Conservation (phyloP, 1,140 invertebrate species). For the Stegodyphus dumicola region DNA sequence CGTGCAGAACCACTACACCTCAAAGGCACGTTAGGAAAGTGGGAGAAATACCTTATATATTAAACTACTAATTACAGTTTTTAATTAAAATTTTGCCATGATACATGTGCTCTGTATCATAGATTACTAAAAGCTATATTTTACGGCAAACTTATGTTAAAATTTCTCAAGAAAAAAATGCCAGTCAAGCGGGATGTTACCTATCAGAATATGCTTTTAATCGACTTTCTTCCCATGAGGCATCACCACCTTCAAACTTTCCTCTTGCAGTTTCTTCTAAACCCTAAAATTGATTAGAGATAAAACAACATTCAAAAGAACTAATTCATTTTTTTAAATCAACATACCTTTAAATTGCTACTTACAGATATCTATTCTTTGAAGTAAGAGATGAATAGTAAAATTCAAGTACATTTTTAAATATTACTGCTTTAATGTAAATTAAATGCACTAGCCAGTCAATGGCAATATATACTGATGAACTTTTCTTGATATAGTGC, state of each 20-base stretch:
- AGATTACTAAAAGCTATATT: neutral
- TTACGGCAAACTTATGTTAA: neutral
- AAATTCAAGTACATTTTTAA: no score
- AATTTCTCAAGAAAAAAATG: neutral
- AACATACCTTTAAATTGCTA: no score
- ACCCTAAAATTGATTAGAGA: constrained; percentile 73
- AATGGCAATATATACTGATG: no score
- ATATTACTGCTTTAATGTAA: no score
- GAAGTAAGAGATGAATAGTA: no score
- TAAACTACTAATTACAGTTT: neutral
- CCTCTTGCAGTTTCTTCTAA: constrained; percentile 86
- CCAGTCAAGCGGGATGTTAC: constrained; percentile 62
- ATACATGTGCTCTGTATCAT: neutral
- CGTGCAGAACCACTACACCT: no score
- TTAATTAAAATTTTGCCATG: neutral
- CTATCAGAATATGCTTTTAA: constrained; percentile 85
- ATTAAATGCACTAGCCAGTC: no score
- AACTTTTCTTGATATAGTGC: no score
- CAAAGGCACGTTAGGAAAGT: no score
- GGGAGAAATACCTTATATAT: no score
- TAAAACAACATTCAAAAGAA: neutral
- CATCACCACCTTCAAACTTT: constrained; percentile 96
- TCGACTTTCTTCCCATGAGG: constrained; percentile 96
- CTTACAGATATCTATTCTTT: no score
- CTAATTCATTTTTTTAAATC: no score